Conservation (phyloP, 2,797 vertebrate genomes). For the Clangula hyemalis region DNA sequence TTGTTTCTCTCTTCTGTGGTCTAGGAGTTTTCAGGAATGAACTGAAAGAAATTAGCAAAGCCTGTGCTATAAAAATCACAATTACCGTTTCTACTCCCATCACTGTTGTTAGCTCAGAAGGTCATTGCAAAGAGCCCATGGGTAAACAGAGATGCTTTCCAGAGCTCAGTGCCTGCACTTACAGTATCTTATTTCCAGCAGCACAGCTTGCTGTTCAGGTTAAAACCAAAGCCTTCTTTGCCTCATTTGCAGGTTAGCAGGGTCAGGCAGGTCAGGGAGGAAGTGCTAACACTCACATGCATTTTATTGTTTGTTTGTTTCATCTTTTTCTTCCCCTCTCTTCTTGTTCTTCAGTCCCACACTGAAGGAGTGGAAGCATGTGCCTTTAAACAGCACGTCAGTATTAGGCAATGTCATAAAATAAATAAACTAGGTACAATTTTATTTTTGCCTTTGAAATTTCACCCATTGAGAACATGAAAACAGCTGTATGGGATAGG, state of each 20-base stretch:
- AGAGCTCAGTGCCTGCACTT: constrained; percentile 32
- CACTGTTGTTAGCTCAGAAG: constrained; percentile 23
- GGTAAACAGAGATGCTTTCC: constrained; percentile 26
- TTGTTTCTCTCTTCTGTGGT: background rate
- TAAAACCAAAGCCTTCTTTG: background rate
- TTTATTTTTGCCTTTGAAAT: constrained; percentile 34
- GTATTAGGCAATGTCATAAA: background rate
- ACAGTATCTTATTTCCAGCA: background rate
- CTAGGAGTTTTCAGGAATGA: background rate
- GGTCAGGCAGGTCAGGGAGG: background rate
- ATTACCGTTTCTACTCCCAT: constrained; percentile 33
- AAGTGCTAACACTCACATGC: background rate
- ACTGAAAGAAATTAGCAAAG: constrained; percentile 36
- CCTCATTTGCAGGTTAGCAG: background rate
- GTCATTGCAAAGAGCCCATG: constrained; percentile 49
- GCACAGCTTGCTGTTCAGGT: background rate
- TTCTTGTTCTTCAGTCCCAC: background rate
- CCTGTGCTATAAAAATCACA: constrained; percentile 47
- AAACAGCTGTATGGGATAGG: background rate
- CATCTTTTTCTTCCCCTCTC: background rate
- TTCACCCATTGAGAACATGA: background rate
- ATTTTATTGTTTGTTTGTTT: background rate
- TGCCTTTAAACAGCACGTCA: background rate
- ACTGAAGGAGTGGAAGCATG: background rate
- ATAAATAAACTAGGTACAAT: background rate